A percentile compares a stretch with the other conserved stretches of the same genome.
Evolutionary conservation across 2,797 vertebrate genomes (phyloP).

Genomic region (Rhadinocentrus ornatus): DNA sequence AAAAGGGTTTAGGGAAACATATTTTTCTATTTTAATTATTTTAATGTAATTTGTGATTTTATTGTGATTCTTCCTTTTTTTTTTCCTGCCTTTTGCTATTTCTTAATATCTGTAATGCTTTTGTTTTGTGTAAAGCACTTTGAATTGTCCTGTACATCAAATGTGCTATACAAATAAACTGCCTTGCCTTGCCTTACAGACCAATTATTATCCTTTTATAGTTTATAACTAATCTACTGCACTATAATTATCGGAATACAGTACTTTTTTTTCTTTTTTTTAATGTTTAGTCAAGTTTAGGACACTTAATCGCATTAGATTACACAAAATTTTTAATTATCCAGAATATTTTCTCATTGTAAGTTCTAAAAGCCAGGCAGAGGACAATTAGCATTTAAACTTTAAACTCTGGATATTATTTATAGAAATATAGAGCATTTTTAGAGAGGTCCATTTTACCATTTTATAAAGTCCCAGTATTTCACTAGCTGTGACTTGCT

Average conservation of each 20-base stretch:
- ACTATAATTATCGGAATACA: not conserved
- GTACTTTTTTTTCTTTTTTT: not conserved
- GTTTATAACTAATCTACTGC: not conserved
- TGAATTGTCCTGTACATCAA: too few relatives aligned
- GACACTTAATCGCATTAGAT: slow-evolving; percentile 21
- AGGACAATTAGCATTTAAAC: slow-evolving; percentile 44
- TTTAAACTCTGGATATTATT: slow-evolving; percentile 48
- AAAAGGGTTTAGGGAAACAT: slow-evolving; percentile 17
- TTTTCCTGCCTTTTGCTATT: too few relatives aligned
- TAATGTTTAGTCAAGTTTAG: slow-evolving; percentile 28
- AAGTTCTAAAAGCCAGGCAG: slow-evolving; percentile 38
- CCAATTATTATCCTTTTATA: slow-evolving; percentile 4
- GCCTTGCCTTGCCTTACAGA: too few relatives aligned
- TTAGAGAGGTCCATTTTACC: slow-evolving; percentile 64
- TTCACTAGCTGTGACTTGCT: slow-evolving; percentile 67
- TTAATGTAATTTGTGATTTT: too few relatives aligned
- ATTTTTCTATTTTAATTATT: too few relatives aligned
- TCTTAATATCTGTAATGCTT: too few relatives aligned
- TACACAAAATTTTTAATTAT: slow-evolving; percentile 7
- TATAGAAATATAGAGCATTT: slow-evolving; percentile 56
- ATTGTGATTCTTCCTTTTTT: too few relatives aligned
- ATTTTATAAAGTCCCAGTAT: slow-evolving; percentile 69
- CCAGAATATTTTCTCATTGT: slow-evolving; percentile 35
- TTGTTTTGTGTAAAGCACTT: too few relatives aligned
- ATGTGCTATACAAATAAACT: too few relatives aligned